Percentiles rank a stretch among this genome's conserved stretches.
Evolutionary conservation across 2,113 vertebrate species (phyloP).

Genomic region (Casuarius casuarius): DNA sequence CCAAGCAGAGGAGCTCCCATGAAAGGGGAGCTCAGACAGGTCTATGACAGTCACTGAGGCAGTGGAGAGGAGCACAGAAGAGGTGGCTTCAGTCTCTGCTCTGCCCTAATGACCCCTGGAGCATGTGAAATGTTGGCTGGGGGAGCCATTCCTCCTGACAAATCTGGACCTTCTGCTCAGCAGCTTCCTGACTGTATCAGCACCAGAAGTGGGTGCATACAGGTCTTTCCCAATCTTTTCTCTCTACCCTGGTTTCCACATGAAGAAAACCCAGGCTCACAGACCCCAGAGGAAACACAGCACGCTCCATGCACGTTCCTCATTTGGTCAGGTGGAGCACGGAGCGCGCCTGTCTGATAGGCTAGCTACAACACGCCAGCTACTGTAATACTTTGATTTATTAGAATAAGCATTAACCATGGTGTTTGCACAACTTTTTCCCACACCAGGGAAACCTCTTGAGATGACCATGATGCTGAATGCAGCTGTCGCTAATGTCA

Average conservation of each 20-base stretch:
- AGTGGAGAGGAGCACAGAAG: not conserved
- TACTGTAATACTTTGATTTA: not conserved
- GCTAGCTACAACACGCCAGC: too few relatives aligned
- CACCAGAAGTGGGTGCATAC: too few relatives aligned
- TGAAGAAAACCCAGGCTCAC: too few relatives aligned
- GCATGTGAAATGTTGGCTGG: rapidly evolving
- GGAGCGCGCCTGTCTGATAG: too few relatives aligned
- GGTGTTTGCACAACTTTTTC: not conserved
- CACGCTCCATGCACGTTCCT: too few relatives aligned
- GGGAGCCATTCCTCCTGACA: not conserved
- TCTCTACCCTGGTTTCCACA: too few relatives aligned
- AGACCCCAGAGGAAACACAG: too few relatives aligned
- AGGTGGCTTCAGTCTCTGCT: not conserved
- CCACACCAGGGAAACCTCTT: conserved; percentile 43
- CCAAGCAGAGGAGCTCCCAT: too few relatives aligned
- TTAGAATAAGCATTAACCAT: not conserved
- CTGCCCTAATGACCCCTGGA: not conserved
- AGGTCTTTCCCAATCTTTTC: too few relatives aligned
- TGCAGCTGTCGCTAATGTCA: conserved; percentile 46
- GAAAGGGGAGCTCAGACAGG: too few relatives aligned
- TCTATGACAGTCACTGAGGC: not conserved
- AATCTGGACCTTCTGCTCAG: not conserved
- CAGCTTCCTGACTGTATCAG: too few relatives aligned
- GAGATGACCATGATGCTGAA: conserved; percentile 40
- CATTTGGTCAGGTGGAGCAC: too few relatives aligned